These are phyloP conservation scores for Sycophila texana DNA, from an alignment of 2,888 invertebrate genomes.

Conservation along the genomic window DNA sequence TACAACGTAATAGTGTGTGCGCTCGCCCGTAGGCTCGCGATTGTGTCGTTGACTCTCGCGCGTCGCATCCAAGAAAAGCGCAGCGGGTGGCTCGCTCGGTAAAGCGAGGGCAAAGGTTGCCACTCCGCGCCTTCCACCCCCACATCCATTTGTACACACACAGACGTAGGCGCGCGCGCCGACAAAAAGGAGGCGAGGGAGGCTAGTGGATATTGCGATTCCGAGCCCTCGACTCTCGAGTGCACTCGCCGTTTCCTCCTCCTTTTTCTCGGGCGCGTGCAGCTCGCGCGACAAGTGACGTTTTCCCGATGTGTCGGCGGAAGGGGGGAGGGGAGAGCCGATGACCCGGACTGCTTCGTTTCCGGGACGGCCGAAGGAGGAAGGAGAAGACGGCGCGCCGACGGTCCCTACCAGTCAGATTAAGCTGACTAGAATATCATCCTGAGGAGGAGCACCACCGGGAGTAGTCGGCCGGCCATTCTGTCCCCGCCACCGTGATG, in stretches of 20 bases:
- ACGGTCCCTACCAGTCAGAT: too few relatives aligned
- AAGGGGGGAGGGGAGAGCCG: too few relatives aligned
- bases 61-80: background rate
- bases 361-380: too few relatives aligned
- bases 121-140: background rate
- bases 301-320: background rate
- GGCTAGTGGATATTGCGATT: background rate
- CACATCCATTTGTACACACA: background rate
- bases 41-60: background rate
- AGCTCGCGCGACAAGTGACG: background rate
- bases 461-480: conserved; percentile 66
- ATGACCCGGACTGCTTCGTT: too few relatives aligned
- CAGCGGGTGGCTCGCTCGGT: background rate
- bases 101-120: background rate
- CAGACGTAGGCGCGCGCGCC: background rate
- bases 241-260: background rate
- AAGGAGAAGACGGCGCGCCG: too few relatives aligned
- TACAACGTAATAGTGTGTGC: background rate
- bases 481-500: conserved; percentile 81
- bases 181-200: background rate
- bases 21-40: conserved; percentile 8
- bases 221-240: background rate
- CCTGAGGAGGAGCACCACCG: conserved; percentile 65
- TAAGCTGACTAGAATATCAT: conserved; percentile 59
- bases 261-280: background rate